Percentiles rank a stretch among this genome's conserved stretches.
Conservation (phyloP, 2,113 vertebrate genomes). For the Microcebus murinus region DNA sequence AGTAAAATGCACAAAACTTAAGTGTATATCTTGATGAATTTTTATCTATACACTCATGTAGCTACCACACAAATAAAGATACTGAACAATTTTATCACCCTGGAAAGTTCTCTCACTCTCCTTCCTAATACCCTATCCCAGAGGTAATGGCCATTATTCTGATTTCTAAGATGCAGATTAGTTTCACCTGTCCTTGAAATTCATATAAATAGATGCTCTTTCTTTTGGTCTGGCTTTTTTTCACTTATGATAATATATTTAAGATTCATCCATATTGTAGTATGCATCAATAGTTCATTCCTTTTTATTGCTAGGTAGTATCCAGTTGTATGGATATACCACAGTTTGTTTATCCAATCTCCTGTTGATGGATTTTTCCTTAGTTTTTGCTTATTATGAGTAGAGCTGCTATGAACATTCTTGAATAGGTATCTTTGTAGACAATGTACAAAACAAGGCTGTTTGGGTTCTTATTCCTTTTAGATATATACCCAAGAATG, state of each 20-base stretch:
- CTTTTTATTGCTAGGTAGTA: background rate
- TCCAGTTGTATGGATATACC: background rate
- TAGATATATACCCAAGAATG: background rate
- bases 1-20: slow-evolving; percentile 15
- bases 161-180: background rate
- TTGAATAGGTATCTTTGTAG: slow-evolving; percentile 25
- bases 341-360: slow-evolving; percentile 33
- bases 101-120: background rate
- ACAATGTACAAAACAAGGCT: background rate
- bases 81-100: background rate
- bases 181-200: slow-evolving; percentile 27
- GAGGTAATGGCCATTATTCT: slow-evolving; percentile 20
- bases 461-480: slow-evolving; percentile 14
- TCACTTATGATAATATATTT: background rate
- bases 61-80: slow-evolving; percentile 10
- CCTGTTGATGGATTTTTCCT: background rate
- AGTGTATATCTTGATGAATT: background rate
- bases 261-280: background rate
- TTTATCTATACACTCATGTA: background rate
- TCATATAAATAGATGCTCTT: background rate
- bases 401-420: slow-evolving; percentile 31
- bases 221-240: slow-evolving; percentile 12
- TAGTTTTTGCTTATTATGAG: background rate
- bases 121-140: background rate
- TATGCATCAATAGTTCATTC: slow-evolving; percentile 10